Evolutionary conservation across 2,113 vertebrate species (phyloP).

Genomic region (Psittacara wagleri): DNA sequence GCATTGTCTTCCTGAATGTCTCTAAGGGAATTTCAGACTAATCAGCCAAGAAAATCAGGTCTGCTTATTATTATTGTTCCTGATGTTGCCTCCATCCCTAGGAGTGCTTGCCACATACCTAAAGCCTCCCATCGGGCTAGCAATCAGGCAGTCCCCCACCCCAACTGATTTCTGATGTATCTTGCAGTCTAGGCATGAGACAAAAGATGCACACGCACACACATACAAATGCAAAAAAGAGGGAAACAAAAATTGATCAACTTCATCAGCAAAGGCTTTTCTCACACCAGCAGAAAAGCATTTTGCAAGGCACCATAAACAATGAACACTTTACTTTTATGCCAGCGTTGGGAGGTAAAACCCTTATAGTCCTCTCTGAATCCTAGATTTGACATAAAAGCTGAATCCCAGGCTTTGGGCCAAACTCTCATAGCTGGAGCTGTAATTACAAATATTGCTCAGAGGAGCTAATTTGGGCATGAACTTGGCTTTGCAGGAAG

Average conservation of each 20-base stretch:
- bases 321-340: background rate
- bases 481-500: background rate
- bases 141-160: background rate
- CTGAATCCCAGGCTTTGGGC: background rate
- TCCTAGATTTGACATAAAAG: background rate
- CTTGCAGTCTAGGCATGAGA: background rate
- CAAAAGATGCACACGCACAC: background rate
- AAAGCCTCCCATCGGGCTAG: background rate
- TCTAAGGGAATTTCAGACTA: conserved; percentile 3
- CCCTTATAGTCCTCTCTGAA: background rate
- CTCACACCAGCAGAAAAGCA: background rate
- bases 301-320: background rate
- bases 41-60: conserved; percentile 9
- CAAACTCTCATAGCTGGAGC: background rate
- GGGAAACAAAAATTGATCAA: background rate
- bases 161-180: background rate
- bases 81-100: background rate
- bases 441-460: background rate
- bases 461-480: background rate
- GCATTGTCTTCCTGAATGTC: background rate
- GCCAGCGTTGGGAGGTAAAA: background rate
- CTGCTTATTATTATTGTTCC: background rate
- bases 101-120: background rate
- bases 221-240: background rate
- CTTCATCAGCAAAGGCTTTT: background rate